These are phyloP conservation scores for Drosophila teissieri DNA, from an alignment of 1,140 invertebrate species.

Conservation along the genomic window DNA sequence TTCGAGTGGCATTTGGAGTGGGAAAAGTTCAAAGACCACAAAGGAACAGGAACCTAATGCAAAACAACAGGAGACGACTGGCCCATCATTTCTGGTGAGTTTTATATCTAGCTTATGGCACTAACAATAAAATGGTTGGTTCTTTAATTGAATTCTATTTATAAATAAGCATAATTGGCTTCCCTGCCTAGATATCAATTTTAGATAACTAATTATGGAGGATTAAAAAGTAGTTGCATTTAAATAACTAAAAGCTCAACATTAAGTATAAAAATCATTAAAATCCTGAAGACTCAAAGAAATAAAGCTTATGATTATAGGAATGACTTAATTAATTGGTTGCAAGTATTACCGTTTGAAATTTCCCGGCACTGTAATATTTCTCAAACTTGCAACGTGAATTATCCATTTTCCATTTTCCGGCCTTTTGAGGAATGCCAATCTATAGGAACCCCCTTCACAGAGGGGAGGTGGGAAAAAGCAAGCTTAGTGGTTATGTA, in stretches of 20 bases:
- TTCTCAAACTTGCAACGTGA: not conserved
- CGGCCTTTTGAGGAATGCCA: not conserved
- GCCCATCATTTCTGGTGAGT: constrained; percentile 55
- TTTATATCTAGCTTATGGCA: not conserved
- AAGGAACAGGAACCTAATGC: not conserved
- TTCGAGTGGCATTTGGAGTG: constrained; percentile 15
- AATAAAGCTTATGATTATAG: too few species aligned
- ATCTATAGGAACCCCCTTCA: not conserved
- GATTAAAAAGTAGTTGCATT: too few species aligned
- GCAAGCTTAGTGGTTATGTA: constrained; percentile 5
- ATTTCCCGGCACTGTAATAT: not conserved
- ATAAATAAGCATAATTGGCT: not conserved
- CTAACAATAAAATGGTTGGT: not conserved
- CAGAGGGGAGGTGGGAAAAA: not conserved
- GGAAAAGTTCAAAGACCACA: not conserved
- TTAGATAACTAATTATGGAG: too few species aligned
- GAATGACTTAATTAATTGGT: too few species aligned
- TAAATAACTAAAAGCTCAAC: too few species aligned
- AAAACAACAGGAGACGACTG: constrained; percentile 8
- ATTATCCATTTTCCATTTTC: not conserved
- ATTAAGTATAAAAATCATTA: too few species aligned
- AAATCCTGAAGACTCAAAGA: too few species aligned
- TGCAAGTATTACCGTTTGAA: not conserved
- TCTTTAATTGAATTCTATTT: not conserved
- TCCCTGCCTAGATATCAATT: too few species aligned